Conservation (phyloP, 1,140 invertebrate species). For the Drosophila pruinosa region DNA sequence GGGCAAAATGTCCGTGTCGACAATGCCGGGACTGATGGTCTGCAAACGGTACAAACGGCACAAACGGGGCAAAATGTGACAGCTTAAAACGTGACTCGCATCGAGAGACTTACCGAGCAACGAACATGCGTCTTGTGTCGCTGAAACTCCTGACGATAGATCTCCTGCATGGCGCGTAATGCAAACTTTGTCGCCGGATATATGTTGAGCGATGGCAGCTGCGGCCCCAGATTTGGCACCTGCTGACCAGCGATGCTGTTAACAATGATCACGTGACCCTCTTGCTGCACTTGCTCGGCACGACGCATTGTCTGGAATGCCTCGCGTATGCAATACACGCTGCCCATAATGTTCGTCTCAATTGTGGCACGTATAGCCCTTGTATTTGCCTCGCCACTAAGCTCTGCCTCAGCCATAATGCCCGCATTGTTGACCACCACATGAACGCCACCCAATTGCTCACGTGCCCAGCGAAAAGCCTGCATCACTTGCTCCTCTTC, state of each 20-base stretch:
- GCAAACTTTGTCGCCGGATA: slow-evolving; percentile 86
- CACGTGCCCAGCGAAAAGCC: slow-evolving; percentile 86
- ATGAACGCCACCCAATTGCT: slow-evolving; percentile 86
- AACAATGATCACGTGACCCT: slow-evolving; percentile 86
- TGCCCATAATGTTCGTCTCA: slow-evolving; percentile 88
- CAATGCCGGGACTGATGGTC: slow-evolving; percentile 86
- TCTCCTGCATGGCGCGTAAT: slow-evolving; percentile 85
- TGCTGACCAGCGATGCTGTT: slow-evolving; percentile 76
- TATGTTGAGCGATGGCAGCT: slow-evolving; percentile 83
- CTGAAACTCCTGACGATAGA: slow-evolving; percentile 83
- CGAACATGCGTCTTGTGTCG: slow-evolving; percentile 83
- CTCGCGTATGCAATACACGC: slow-evolving; percentile 87
- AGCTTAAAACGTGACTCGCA: neutral
- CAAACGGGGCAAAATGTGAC: neutral
- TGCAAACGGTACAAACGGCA: slow-evolving; percentile 45
- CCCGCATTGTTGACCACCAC: slow-evolving; percentile 91
- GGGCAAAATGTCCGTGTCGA: slow-evolving; percentile 84
- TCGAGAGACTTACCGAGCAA: slow-evolving; percentile 85
- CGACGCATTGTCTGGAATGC: slow-evolving; percentile 87
- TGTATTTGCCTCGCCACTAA: slow-evolving; percentile 83
- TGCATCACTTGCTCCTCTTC: slow-evolving; percentile 86
- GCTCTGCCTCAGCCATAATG: slow-evolving; percentile 83
- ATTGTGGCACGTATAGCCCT: slow-evolving; percentile 82
- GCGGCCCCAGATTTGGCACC: slow-evolving; percentile 73
- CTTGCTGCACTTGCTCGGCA: slow-evolving; percentile 81